These are phyloP conservation scores for Nematolebias whitei DNA, from an alignment of 2,113 vertebrate genomes.

Conservation along the genomic window DNA sequence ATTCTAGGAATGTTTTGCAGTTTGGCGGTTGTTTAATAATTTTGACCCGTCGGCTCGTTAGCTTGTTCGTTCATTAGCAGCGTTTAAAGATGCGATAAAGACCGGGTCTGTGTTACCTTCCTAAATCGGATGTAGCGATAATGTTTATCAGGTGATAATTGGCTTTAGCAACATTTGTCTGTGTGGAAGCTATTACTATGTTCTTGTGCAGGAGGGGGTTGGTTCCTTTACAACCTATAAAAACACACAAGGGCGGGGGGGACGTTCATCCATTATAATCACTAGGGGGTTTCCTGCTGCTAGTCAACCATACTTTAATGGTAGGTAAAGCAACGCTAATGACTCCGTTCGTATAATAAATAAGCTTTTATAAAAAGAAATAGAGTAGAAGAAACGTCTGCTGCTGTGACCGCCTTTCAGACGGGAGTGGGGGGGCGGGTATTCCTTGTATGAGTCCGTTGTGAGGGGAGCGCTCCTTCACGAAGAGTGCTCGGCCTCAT, in stretches of 20 bases:
- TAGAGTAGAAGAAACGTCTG: conserved; percentile 28
- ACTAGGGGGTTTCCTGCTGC: conserved; percentile 52
- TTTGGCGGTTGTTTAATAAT: conserved; percentile 24
- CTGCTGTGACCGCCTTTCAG: conserved; percentile 49
- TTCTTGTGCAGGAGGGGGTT: conserved; percentile 10
- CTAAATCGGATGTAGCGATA: conserved; percentile 51
- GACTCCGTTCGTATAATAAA: conserved; percentile 36
- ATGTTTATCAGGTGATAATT: conserved; percentile 77
- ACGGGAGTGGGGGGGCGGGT: too few relatives aligned
- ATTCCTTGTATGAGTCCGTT: conserved; percentile 34
- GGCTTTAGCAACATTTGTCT: conserved; percentile 55
- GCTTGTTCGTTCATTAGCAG: conserved; percentile 77
- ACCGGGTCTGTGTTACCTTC: conserved; percentile 18
- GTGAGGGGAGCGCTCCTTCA: conserved; percentile 16
- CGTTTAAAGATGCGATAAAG: conserved; percentile 72
- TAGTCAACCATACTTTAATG: conserved; percentile 48
- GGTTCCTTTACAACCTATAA: conserved; percentile 43
- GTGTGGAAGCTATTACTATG: conserved; percentile 57
- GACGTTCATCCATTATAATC: conserved; percentile 50
- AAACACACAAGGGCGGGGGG: conserved; percentile 38
- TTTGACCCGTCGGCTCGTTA: conserved; percentile 50
- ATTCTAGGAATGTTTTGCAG: conserved; percentile 39
- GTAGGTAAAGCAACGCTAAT: conserved; percentile 39
- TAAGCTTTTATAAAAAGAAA: conserved; percentile 40
- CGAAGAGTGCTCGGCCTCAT: conserved; percentile 24